Evolutionary conservation across 2,888 invertebrate genomes (phyloP).

Genomic region (Ecliptopera silaceata): DNA sequence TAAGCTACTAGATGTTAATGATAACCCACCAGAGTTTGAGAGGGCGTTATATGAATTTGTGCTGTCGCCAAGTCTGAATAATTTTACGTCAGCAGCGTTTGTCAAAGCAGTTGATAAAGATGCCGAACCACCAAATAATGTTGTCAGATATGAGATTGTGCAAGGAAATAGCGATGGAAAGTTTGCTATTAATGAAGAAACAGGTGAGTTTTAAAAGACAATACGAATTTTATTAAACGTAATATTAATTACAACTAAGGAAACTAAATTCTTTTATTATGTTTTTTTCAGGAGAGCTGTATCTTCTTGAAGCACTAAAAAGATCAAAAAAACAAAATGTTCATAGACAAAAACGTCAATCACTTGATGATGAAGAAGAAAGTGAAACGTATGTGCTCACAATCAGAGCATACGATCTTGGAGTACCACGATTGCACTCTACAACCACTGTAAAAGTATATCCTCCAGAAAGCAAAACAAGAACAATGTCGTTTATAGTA

Average conservation of each 20-base stretch:
- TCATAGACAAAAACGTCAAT: slow-evolving; percentile 76
- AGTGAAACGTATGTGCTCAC: slow-evolving; percentile 85
- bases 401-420: slow-evolving; percentile 92
- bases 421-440: slow-evolving; percentile 89
- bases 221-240: no score
- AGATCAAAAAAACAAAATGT: slow-evolving; percentile 69
- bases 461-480: slow-evolving; percentile 89
- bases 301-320: slow-evolving; percentile 81
- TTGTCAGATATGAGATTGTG: slow-evolving; percentile 91
- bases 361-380: slow-evolving; percentile 62
- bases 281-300: slow-evolving; percentile 84
- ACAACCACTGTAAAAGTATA: slow-evolving; percentile 89
- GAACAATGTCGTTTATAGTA: slow-evolving; percentile 92
- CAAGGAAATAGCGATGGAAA: slow-evolving; percentile 89
- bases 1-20: slow-evolving; percentile 91
- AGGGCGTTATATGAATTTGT: slow-evolving; percentile 91
- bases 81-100: slow-evolving; percentile 90
- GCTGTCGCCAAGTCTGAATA: slow-evolving; percentile 87
- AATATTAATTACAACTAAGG: no score
- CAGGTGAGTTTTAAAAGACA: slow-evolving; percentile 73
- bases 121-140: slow-evolving; percentile 92
- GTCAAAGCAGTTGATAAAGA: slow-evolving; percentile 93
- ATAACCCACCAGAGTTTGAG: slow-evolving; percentile 93
- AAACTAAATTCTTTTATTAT: no score
- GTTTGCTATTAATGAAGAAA: slow-evolving; percentile 88